A percentile compares a stretch with the other conserved stretches of the same genome.
These are phyloP conservation scores for Protodeltote pygarga DNA, from an alignment of 2,888 invertebrate genomes.

Conservation along the genomic window DNA sequence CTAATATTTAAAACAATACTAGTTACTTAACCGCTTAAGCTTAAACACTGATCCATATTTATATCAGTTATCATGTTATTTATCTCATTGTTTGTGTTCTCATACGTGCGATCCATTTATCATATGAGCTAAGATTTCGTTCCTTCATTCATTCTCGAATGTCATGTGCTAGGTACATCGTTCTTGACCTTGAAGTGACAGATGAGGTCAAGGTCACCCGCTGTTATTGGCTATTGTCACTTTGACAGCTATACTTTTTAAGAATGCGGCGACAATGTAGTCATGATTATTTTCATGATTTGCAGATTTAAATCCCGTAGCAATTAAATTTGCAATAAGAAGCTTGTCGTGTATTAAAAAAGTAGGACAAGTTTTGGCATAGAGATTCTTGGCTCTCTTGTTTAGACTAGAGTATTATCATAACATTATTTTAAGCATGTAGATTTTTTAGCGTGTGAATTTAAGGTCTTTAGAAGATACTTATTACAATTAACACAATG, in stretches of 20 bases:
- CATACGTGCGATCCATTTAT: constrained; percentile 33
- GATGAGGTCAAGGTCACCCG: constrained; percentile 65
- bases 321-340: constrained; percentile 17
- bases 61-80: constrained; percentile 40
- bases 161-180: constrained; percentile 46
- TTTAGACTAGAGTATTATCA: background rate
- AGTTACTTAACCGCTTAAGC: background rate
- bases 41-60: constrained; percentile 13
- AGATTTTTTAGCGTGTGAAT: too few relatives aligned
- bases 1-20: background rate
- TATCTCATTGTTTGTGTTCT: constrained; percentile 37
- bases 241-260: constrained; percentile 66
- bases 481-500: too few relatives aligned
- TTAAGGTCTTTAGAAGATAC: too few relatives aligned
- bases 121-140: constrained; percentile 37
- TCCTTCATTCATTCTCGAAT: constrained; percentile 48
- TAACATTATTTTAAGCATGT: too few relatives aligned
- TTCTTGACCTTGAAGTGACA: constrained; percentile 67
- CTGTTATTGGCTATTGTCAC: constrained; percentile 64
- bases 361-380: constrained; percentile 1
- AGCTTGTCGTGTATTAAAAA: background rate
- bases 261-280: constrained; percentile 26
- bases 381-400: background rate
- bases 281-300: constrained; percentile 29
- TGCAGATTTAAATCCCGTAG: constrained; percentile 21